phyloP scores from a whole-genome alignment of 2,888 invertebrate species.

The Oithona nana region DNA sequence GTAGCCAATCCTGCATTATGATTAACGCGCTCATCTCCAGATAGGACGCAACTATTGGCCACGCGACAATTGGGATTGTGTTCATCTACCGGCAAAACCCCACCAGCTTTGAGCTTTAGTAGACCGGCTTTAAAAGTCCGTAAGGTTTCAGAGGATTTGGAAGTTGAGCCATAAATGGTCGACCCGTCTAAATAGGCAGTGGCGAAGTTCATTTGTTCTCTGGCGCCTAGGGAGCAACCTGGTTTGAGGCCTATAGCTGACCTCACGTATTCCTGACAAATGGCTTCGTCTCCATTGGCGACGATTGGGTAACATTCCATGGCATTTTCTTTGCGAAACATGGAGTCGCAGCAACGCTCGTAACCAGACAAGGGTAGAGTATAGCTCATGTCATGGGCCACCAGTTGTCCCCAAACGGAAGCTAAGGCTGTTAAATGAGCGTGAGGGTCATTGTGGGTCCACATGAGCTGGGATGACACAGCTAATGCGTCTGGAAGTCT shows the following conservation, averaged over 20 bases:
- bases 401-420: slow-evolving; percentile 24
- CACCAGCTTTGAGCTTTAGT: slow-evolving; percentile 19
- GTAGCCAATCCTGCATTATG: slow-evolving; percentile 22
- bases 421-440: slow-evolving; percentile 24
- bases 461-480: slow-evolving; percentile 8
- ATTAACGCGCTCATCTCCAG: slow-evolving; percentile 22
- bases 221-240: slow-evolving; percentile 22
- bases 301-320: slow-evolving; percentile 24
- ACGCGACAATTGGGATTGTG: slow-evolving; percentile 13
- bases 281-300: slow-evolving; percentile 20
- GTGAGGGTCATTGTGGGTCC: slow-evolving; percentile 22
- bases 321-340: slow-evolving; percentile 12
- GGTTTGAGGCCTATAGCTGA: slow-evolving; percentile 23
- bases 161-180: slow-evolving; percentile 56
- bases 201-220: slow-evolving; percentile 68
- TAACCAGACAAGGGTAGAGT: slow-evolving; percentile 19
- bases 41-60: background rate
- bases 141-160: slow-evolving; percentile 45
- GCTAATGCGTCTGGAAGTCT: slow-evolving; percentile 2
- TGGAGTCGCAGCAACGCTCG: slow-evolving; percentile 8
- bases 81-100: slow-evolving; percentile 7
- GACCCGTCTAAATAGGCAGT: slow-evolving; percentile 67
- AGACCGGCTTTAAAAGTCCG: slow-evolving; percentile 50
- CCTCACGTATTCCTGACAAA: slow-evolving; percentile 24
- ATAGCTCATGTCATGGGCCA: slow-evolving; percentile 24